Conservation (phyloP, 2,888 invertebrate species). For the Cryptosula pallasiana region DNA sequence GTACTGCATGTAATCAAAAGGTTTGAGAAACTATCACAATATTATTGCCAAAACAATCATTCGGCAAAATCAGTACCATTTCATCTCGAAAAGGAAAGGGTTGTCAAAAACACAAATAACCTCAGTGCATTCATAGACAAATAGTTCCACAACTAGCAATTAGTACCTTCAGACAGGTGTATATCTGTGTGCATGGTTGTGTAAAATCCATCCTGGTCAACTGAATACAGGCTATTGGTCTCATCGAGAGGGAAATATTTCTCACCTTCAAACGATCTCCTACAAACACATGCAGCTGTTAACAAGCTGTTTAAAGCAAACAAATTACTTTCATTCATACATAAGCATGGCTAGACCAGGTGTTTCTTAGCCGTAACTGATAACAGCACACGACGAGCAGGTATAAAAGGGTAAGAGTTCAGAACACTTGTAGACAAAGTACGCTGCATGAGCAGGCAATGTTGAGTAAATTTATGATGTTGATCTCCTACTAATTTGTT, state of each 20-base stretch:
- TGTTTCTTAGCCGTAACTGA: too few relatives aligned
- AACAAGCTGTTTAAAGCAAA: too few relatives aligned
- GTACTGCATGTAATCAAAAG: too few relatives aligned
- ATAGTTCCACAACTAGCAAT: not conserved
- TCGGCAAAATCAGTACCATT: not conserved
- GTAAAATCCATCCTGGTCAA: slow-evolving; percentile 95
- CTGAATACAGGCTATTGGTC: slow-evolving; percentile 76
- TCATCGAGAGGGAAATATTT: slow-evolving; percentile 32
- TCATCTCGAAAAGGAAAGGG: not conserved
- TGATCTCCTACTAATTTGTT: too few relatives aligned
- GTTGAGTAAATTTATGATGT: too few relatives aligned
- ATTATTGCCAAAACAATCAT: not conserved
- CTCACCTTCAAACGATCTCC: not conserved
- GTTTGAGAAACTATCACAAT: not conserved
- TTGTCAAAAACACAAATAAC: not conserved
- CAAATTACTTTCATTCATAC: too few relatives aligned
- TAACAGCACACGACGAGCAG: too few relatives aligned
- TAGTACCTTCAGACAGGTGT: slow-evolving; percentile 59
- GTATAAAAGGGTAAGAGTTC: too few relatives aligned
- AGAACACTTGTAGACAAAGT: too few relatives aligned
- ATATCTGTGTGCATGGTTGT: slow-evolving; percentile 96
- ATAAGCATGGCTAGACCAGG: too few relatives aligned
- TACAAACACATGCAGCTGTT: too few relatives aligned
- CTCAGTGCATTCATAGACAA: not conserved
- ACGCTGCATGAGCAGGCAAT: too few relatives aligned